A percentile compares a stretch with the other conserved stretches of the same genome.
Evolutionary conservation across 2,888 invertebrate species (phyloP).

Genomic region (Nesidiocoris tenuis): DNA sequence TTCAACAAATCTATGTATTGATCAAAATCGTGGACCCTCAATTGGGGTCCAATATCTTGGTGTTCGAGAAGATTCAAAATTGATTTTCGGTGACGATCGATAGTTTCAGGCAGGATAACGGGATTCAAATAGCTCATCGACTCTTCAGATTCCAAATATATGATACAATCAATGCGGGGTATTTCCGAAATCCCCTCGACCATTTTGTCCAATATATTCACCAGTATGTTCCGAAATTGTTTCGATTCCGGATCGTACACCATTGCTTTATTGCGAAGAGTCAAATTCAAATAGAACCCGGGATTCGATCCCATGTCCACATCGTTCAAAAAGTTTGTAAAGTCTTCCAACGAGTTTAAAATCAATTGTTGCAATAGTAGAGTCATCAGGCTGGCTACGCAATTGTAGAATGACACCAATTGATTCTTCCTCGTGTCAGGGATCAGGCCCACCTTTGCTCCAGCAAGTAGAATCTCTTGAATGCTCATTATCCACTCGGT

Average conservation of each 20-base stretch:
- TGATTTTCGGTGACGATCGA: constrained; percentile 63
- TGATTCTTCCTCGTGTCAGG: constrained; percentile 67
- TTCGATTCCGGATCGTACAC: constrained; percentile 74
- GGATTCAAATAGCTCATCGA: constrained; percentile 56
- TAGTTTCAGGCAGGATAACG: constrained; percentile 68
- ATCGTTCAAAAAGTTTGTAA: constrained; percentile 67
- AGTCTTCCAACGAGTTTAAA: constrained; percentile 75
- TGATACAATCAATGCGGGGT: constrained; percentile 76
- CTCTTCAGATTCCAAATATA: constrained; percentile 66
- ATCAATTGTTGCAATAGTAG: constrained; percentile 80
- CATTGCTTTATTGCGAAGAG: constrained; percentile 63
- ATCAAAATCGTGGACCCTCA: constrained; percentile 73
- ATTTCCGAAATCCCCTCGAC: constrained; percentile 69
- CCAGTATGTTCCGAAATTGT: constrained; percentile 69
- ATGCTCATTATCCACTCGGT: constrained; percentile 67
- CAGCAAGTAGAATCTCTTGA: constrained; percentile 54
- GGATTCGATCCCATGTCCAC: constrained; percentile 54
- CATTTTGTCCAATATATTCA: constrained; percentile 71
- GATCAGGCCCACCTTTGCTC: constrained; percentile 43
- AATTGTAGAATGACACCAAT: constrained; percentile 80
- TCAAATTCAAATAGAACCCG: constrained; percentile 66
- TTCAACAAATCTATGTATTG: constrained; percentile 74
- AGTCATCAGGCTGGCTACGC: constrained; percentile 83
- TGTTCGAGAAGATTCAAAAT: constrained; percentile 67
- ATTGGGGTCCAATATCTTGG: constrained; percentile 71